phyloP scores from a whole-genome alignment of 2,113 vertebrate genomes.

The Accipiter virgatus region DNA sequence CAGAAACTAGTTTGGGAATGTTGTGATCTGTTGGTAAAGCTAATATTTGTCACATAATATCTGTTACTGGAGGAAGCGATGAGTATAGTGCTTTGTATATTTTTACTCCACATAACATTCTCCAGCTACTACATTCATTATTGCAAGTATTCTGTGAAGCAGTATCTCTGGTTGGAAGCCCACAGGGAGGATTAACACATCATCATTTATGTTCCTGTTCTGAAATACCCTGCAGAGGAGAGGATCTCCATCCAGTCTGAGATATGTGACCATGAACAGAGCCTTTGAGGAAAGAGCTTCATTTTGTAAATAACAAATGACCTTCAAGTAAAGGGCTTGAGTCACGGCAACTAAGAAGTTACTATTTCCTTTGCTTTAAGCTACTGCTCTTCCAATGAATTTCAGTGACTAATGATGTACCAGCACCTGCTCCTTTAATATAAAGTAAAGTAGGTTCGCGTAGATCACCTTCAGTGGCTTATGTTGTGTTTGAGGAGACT shows the following conservation, averaged over 20 bases:
- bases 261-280: background rate
- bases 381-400: background rate
- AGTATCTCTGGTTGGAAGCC: background rate
- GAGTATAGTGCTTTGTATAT: background rate
- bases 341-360: background rate
- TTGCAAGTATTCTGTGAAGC: background rate
- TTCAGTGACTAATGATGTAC: background rate
- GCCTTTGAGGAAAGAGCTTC: background rate
- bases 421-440: background rate
- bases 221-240: background rate
- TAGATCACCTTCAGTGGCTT: background rate
- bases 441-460: background rate
- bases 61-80: background rate
- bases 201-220: background rate
- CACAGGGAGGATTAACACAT: background rate
- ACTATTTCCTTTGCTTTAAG: background rate
- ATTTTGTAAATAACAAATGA: background rate
- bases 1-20: background rate
- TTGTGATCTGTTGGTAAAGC: background rate
- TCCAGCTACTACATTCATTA: background rate
- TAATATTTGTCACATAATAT: background rate
- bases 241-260: background rate
- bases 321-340: background rate
- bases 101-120: background rate
- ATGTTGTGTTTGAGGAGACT: background rate